phyloP scores from a whole-genome alignment of 2,888 invertebrate genomes.

The Caprella mutica region DNA sequence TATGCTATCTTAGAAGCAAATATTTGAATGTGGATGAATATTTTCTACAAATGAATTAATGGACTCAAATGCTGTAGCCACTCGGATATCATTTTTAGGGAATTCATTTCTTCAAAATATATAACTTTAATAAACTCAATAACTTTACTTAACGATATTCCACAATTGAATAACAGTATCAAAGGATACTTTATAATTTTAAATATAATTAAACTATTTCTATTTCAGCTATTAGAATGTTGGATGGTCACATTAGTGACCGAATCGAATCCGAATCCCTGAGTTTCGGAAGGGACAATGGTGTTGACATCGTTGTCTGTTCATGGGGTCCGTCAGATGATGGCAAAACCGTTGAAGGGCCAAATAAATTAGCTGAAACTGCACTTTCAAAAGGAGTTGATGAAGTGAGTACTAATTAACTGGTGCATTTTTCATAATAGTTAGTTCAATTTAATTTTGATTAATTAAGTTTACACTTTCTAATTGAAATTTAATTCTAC shows the following conservation, averaged over 20 bases:
- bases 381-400: constrained; percentile 63
- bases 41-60: too few relatives aligned
- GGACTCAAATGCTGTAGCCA: too few relatives aligned
- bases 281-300: constrained; percentile 57
- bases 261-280: constrained; percentile 68
- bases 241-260: constrained; percentile 79
- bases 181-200: neutral
- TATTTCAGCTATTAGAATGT: constrained; percentile 59
- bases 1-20: too few relatives aligned
- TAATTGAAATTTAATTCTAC: too few relatives aligned
- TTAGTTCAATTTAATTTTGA: neutral
- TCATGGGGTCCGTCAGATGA: constrained; percentile 92
- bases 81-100: too few relatives aligned
- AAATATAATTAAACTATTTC: constrained; percentile 16
- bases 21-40: too few relatives aligned
- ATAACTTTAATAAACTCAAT: too few relatives aligned
- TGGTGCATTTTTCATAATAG: neutral
- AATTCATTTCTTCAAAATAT: too few relatives aligned
- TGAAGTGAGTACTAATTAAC: constrained; percentile 46
- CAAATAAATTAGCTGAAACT: constrained; percentile 62
- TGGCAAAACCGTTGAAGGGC: constrained; percentile 76
- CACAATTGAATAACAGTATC: too few relatives aligned
- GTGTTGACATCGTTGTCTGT: constrained; percentile 78
- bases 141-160: neutral
- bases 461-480: too few relatives aligned